Evolutionary conservation across 2,113 vertebrate genomes (phyloP).

Genomic region (Prolemur simus): DNA sequence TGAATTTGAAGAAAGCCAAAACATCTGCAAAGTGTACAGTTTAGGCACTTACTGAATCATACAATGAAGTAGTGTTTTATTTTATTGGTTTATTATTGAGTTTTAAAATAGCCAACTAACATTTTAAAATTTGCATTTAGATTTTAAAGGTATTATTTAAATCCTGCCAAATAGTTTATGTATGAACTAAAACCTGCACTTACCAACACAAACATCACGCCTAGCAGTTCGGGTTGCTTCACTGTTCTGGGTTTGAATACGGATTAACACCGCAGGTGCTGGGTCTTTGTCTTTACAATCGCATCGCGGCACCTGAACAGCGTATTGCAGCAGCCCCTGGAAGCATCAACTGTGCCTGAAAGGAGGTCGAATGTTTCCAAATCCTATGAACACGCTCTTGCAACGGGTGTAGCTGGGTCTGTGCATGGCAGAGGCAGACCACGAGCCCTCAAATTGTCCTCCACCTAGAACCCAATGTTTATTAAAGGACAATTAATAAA

Average conservation of each 20-base stretch:
- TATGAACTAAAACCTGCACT: neutral
- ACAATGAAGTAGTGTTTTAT: conserved; percentile 40
- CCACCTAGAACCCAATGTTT: neutral
- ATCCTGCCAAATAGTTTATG: neutral
- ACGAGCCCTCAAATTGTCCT: neutral
- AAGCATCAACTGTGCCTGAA: neutral
- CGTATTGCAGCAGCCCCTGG: neutral
- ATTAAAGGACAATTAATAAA: neutral
- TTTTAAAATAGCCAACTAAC: conserved; percentile 24
- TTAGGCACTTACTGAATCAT: conserved; percentile 3
- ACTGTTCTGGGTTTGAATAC: neutral
- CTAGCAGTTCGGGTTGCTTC: neutral
- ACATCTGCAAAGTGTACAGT: neutral
- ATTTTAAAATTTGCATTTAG: neutral
- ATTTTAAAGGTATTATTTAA: neutral
- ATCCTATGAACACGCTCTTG: neutral
- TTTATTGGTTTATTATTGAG: conserved; percentile 33
- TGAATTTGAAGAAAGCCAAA: conserved; percentile 55
- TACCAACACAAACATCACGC: neutral
- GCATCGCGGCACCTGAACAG: neutral
- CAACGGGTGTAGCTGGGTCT: no score
- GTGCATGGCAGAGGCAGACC: neutral
- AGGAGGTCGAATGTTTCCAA: no score
- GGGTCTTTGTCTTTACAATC: neutral
- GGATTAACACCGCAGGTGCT: neutral